phyloP scores from a whole-genome alignment of 2,113 vertebrate genomes.

The Isurus oxyrinchus region DNA sequence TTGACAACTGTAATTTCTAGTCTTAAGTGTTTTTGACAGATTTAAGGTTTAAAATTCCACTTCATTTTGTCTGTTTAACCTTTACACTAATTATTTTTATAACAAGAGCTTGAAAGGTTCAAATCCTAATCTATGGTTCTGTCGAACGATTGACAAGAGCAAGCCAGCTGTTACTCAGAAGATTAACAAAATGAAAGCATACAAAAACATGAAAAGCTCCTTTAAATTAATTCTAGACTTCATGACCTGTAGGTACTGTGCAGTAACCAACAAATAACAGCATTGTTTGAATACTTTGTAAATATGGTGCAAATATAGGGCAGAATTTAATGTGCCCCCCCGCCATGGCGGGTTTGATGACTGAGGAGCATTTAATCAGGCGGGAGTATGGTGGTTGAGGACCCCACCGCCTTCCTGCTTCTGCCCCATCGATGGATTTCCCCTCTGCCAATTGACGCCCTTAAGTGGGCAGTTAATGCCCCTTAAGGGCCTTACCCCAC shows the following conservation, averaged over 20 bases:
- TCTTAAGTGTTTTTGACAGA: constrained; percentile 20
- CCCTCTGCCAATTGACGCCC: no score
- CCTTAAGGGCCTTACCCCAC: no score
- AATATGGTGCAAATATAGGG: background rate
- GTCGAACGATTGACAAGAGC: constrained; percentile 17
- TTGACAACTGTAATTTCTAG: constrained; percentile 16
- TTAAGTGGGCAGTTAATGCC: background rate
- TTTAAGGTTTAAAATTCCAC: constrained; percentile 27
- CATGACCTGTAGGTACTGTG: background rate
- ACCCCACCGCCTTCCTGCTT: background rate
- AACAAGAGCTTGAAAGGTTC: constrained; percentile 17
- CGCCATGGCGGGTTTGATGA: background rate
- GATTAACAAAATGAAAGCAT: constrained; percentile 35
- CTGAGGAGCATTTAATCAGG: background rate
- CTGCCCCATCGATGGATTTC: no score
- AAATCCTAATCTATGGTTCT: constrained; percentile 8
- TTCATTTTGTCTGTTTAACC: constrained; percentile 25
- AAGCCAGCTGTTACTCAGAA: constrained; percentile 34
- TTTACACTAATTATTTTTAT: constrained; percentile 32
- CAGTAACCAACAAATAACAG: background rate
- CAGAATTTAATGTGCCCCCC: background rate
- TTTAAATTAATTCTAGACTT: constrained; percentile 24
- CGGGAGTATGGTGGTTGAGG: background rate
- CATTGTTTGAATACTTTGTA: background rate
- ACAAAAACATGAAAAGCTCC: constrained; percentile 29